Evolutionary conservation across 1,140 invertebrate genomes (phyloP).

Genomic region (Bombus affinis): DNA sequence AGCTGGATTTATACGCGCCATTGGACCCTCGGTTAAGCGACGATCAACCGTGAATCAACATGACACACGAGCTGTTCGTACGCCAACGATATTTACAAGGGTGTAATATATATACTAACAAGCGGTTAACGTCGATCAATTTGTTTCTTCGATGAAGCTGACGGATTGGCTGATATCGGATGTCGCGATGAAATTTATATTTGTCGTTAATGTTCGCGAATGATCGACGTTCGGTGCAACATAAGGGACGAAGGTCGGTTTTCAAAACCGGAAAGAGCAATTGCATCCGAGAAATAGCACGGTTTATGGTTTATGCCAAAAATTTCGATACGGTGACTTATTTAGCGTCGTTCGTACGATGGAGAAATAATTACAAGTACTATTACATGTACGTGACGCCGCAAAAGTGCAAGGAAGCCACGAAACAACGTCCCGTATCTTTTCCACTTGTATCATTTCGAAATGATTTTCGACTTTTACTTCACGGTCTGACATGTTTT

Average conservation of each 20-base stretch:
- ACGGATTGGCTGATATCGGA: background rate
- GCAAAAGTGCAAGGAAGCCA: slow-evolving; percentile 35
- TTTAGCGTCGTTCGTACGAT: too few species aligned
- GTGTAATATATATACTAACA: too few species aligned
- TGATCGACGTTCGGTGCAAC: too few species aligned
- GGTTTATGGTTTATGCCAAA: too few species aligned
- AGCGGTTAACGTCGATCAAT: background rate
- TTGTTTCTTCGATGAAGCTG: background rate
- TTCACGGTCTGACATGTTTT: background rate
- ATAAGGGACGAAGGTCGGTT: too few species aligned
- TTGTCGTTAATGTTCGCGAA: too few species aligned
- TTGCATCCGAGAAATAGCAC: too few species aligned
- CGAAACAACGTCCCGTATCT: background rate
- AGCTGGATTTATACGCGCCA: too few species aligned
- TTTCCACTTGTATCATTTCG: slow-evolving; percentile 5
- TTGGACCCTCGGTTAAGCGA: background rate
- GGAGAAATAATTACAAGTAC: slow-evolving; percentile 11
- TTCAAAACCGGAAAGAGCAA: too few species aligned
- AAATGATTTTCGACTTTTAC: slow-evolving; percentile 22
- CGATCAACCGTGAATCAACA: background rate
- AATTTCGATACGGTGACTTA: too few species aligned
- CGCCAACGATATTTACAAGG: too few species aligned
- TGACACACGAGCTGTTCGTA: background rate
- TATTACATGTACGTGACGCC: slow-evolving; percentile 1
- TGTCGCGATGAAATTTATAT: background rate